Evolutionary conservation across 2,888 invertebrate genomes (phyloP), one percentile per base, ranked within the genome.

Genomic region (Eupithecia subumbrata): DNA sequence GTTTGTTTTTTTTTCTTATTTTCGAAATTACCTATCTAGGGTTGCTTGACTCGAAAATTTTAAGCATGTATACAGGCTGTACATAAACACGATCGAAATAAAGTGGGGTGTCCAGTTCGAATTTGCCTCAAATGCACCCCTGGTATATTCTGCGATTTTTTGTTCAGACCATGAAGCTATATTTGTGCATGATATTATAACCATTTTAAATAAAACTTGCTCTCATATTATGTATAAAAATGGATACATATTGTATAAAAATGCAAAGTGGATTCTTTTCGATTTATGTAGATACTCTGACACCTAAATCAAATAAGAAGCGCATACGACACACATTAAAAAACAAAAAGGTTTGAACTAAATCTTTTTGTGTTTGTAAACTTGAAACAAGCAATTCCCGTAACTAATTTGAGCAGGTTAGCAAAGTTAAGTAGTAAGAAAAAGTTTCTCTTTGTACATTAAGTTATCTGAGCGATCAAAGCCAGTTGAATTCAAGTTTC

Each of bases 401-500:
- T 12, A n/a, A 37, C 34, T 67, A 60, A 66, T 67, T 63, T 52
- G 66, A 67, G 67, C 63, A 60, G 68, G 71, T 71, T 71, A 72
- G 63, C 5, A 43, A n/a, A 67, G 22, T 67, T 67, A 5, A 40
- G 9, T 14, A 30, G 66, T 52, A 56, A 43, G 22, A 16, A 56
- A 60, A 71, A 73, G 25, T 68, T 76, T n/a, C 48, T 67, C 76
- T 73, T 76, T 76, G 70, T 70, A 73, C 64, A 81, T 79, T 76
- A 71, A 78, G 78, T 84, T 84, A 84, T 81, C 82, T 81, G 80
- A 80, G 82, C 81, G 82, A 82, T 81, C 83, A 82, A 84, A 85
- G 83, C 83, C 81, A 81, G 82, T 85, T 82, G 75, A 77, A 82
- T 83, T 84, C 84, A 84, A 85, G 84, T 83, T 81, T 81, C 37